Conservation (phyloP, 2,888 invertebrate genomes). For the Hypercompe scribonia region DNA sequence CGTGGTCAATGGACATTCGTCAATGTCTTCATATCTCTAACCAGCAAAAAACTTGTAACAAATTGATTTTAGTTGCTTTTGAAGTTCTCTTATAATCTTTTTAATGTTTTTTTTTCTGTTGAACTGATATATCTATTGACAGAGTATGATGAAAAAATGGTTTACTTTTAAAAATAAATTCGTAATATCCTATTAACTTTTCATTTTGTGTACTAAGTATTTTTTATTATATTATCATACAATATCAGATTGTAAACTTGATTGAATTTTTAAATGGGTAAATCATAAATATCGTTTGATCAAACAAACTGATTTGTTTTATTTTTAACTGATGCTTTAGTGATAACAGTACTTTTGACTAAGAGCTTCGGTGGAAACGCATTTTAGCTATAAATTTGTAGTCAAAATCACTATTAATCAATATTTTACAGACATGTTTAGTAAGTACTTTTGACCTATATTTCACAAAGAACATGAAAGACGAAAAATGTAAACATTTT, state of each 20-base stretch:
- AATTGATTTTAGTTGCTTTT: slow-evolving; percentile 3
- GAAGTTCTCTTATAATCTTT: not conserved
- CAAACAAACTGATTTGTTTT: no score
- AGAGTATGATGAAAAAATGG: no score
- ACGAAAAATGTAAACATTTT: not conserved
- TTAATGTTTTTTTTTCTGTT: not conserved
- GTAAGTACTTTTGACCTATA: not conserved
- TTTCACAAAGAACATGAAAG: not conserved
- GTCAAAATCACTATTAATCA: not conserved
- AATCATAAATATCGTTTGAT: no score
- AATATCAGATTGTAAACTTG: no score
- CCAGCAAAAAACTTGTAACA: slow-evolving; percentile 9
- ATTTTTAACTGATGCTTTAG: no score
- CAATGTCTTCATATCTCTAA: slow-evolving; percentile 10
- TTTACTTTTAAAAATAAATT: no score
- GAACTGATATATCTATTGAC: no score
- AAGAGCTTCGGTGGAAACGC: not conserved
- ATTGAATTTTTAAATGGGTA: no score
- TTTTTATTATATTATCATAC: no score
- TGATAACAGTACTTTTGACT: not conserved
- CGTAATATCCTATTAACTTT: no score
- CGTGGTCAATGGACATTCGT: slow-evolving; percentile 14
- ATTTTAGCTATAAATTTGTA: not conserved
- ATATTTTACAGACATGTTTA: not conserved
- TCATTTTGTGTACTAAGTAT: no score